Percentiles rank a stretch among this genome's conserved stretches.
phyloP scores from a whole-genome alignment of 2,797 vertebrate species.

The Chrosomus eos region DNA sequence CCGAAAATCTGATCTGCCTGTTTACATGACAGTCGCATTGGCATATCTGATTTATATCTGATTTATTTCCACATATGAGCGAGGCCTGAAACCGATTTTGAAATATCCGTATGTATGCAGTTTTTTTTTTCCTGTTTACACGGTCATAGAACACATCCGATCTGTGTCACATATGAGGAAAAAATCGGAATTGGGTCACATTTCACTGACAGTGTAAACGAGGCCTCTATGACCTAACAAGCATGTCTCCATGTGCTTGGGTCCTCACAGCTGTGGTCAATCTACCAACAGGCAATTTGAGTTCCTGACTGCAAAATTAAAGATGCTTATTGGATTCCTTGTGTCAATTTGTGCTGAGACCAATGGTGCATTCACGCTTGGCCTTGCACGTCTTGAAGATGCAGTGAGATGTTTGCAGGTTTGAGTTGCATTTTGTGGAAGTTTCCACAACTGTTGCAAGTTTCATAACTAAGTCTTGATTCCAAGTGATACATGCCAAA shows the following conservation, averaged over 20 bases:
- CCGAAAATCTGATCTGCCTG: no score
- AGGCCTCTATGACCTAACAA: background rate
- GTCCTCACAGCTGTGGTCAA: constrained; percentile 58
- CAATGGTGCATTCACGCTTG: constrained; percentile 68
- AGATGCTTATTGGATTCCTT: constrained; percentile 25
- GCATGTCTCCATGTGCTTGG: constrained; percentile 23
- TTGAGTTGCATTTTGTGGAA: background rate
- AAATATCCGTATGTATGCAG: no score
- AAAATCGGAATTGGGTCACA: no score
- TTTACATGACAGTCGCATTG: no score
- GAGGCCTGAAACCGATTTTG: no score
- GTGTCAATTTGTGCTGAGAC: constrained; percentile 19
- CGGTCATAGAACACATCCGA: no score
- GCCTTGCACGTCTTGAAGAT: constrained; percentile 59
- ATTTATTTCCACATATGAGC: no score
- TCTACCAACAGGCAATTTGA: constrained; percentile 66
- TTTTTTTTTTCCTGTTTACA: no score
- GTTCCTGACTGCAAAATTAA: constrained; percentile 66
- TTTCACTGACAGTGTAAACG: no score
- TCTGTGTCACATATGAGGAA: no score
- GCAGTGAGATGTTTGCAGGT: constrained; percentile 64
- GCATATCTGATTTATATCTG: no score
- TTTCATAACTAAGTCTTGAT: background rate
- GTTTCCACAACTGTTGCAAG: no score
- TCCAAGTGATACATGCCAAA: background rate